Evolutionary conservation across 2,113 vertebrate genomes (phyloP).

Genomic region (Tyto alba): DNA sequence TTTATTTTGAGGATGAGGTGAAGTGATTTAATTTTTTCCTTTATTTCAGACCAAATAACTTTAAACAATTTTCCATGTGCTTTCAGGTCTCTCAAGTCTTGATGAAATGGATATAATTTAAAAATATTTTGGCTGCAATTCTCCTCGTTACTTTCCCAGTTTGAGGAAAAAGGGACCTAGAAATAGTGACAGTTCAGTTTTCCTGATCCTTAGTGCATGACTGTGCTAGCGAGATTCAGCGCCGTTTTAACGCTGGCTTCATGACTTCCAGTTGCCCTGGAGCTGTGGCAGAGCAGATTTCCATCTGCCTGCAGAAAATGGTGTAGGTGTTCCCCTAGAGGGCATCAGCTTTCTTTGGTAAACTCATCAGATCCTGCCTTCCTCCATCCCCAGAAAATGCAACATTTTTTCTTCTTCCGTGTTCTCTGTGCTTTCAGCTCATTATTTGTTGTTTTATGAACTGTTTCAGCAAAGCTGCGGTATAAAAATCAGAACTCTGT

Average conservation of each 20-base stretch:
- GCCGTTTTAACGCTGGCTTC: rapidly evolving
- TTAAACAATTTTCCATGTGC: neutral
- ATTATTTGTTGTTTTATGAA: neutral
- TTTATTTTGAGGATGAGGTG: neutral
- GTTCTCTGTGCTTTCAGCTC: neutral
- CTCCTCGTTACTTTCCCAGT: neutral
- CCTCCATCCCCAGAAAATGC: neutral
- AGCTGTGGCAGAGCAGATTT: neutral
- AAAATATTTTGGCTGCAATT: neutral
- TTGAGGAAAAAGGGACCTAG: neutral
- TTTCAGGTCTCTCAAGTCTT: neutral
- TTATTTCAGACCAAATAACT: neutral
- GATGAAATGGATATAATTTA: neutral
- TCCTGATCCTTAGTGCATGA: neutral
- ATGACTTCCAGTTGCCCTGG: neutral
- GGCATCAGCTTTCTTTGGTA: neutral
- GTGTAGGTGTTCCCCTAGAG: neutral
- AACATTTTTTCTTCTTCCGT: neutral
- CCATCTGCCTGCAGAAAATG: neutral
- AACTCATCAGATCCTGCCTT: neutral
- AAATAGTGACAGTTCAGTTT: neutral
- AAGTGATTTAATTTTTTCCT: neutral
- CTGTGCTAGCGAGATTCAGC: neutral
- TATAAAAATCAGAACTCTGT: neutral
- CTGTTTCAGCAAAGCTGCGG: neutral